These are phyloP conservation scores for Dicentrarchus labrax DNA, from an alignment of 2,113 vertebrate species.

Conservation along the genomic window DNA sequence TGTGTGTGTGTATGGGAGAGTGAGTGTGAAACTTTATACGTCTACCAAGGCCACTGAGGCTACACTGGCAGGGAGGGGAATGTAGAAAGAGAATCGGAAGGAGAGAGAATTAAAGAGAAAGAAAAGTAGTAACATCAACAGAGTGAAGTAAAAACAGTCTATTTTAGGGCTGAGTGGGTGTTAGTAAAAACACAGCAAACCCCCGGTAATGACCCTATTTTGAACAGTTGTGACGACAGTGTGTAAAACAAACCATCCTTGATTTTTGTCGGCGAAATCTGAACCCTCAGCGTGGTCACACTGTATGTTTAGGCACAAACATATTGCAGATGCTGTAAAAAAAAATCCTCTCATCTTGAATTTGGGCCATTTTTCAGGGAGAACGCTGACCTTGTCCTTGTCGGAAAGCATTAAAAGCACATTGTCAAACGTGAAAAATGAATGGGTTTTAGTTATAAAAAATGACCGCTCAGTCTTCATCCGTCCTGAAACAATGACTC, in stretches of 20 bases:
- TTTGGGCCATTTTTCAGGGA: constrained; percentile 45
- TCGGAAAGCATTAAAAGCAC: constrained; percentile 56
- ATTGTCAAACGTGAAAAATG: constrained; percentile 68
- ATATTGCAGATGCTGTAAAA: constrained; percentile 44
- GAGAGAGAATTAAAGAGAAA: constrained; percentile 70
- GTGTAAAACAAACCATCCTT: constrained; percentile 53
- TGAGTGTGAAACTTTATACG: constrained; percentile 77
- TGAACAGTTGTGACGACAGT: constrained; percentile 54
- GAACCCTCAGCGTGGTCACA: constrained; percentile 10
- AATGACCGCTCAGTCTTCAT: constrained; percentile 40
- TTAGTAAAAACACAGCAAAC: constrained; percentile 70
- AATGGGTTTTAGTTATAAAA: constrained; percentile 43
- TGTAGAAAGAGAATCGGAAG: constrained; percentile 66
- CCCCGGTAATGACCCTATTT: constrained; percentile 60
- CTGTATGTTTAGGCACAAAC: constrained; percentile 65
- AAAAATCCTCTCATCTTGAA: constrained; percentile 46
- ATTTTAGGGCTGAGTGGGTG: constrained; percentile 77
- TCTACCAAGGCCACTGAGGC: constrained; percentile 78
- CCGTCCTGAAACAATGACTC: constrained; percentile 63
- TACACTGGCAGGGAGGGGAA: constrained; percentile 64
- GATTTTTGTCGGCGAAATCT: constrained; percentile 42
- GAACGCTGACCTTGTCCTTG: constrained; percentile 60
- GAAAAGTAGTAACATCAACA: constrained; percentile 75
- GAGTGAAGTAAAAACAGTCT: constrained; percentile 65
- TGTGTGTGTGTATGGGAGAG: constrained; percentile 51